A percentile compares a stretch with the other conserved stretches of the same genome.
Conservation (phyloP, 2,888 invertebrate species). For the Sipunculus nudus region DNA sequence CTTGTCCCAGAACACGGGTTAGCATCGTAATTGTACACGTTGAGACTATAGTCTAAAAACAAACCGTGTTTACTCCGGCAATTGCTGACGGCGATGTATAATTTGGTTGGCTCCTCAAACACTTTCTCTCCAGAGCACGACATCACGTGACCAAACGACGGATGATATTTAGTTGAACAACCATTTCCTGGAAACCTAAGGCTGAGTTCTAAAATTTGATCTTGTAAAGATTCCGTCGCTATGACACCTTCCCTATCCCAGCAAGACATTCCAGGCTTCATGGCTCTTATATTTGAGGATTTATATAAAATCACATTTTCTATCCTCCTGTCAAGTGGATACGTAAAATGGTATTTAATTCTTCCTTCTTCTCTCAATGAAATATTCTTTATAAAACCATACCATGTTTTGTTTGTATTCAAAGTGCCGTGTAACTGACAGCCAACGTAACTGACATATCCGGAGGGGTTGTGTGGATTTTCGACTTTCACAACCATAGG, state of each 20-base stretch:
- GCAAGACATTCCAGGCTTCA: constrained; percentile 27
- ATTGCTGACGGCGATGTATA: constrained; percentile 37
- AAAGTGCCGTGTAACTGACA: too few species aligned
- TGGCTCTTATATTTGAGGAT: too few species aligned
- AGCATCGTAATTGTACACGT: constrained; percentile 28
- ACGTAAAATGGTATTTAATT: too few species aligned
- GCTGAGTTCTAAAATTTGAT: constrained; percentile 35
- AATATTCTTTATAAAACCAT: too few species aligned
- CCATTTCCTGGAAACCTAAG: constrained; percentile 33
- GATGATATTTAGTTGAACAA: constrained; percentile 26
- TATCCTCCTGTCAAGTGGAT: too few species aligned
- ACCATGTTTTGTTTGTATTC: too few species aligned
- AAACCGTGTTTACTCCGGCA: constrained; percentile 32
- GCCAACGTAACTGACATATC: too few species aligned
- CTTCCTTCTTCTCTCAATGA: too few species aligned
- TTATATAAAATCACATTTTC: too few species aligned
- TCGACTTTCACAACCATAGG: too few species aligned
- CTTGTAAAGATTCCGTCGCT: constrained; percentile 19
- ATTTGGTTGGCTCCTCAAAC: constrained; percentile 20
- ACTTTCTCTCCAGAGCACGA: constrained; percentile 25
- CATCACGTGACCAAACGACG: constrained; percentile 5
- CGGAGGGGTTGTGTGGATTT: too few species aligned
- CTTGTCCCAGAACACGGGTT: constrained; percentile 17
- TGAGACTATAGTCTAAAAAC: constrained; percentile 31
- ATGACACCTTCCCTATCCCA: constrained; percentile 36